Evolutionary conservation across 35 echinoderm and acorn worm genomes (phyloP).

Genomic region (Apostichopus californicus): DNA sequence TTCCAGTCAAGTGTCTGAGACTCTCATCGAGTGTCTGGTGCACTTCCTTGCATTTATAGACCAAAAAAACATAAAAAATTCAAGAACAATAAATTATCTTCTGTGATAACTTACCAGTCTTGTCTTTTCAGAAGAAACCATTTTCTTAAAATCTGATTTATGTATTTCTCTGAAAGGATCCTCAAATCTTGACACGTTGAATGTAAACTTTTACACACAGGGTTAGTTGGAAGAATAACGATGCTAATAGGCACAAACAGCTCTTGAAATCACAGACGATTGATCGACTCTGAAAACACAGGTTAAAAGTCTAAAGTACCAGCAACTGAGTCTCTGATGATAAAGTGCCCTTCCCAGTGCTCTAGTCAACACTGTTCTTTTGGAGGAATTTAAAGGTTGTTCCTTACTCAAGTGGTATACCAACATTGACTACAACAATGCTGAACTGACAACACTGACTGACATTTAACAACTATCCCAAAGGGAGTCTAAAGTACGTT

Average conservation of each 20-base stretch:
- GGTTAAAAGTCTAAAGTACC: not conserved
- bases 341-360: too few relatives aligned
- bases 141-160: not conserved
- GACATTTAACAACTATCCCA: too few relatives aligned
- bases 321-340: not conserved
- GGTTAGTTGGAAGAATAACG: not conserved
- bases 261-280: not conserved
- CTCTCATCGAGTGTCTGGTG: too few relatives aligned
- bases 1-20: too few relatives aligned
- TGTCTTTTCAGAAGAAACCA: slow-evolving; percentile 3
- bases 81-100: not conserved
- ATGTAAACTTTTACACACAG: not conserved
- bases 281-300: not conserved
- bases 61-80: too few relatives aligned
- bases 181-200: slow-evolving; percentile 5
- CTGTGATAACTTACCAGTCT: not conserved
- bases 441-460: too few relatives aligned
- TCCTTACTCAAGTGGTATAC: too few relatives aligned
- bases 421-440: too few relatives aligned
- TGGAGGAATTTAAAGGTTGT: too few relatives aligned
- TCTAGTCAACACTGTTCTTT: too few relatives aligned
- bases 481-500: too few relatives aligned
- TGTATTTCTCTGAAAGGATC: not conserved
- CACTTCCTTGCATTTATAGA: too few relatives aligned
- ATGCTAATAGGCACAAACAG: not conserved